Evolutionary conservation across 2,113 vertebrate species (phyloP).

Genomic region (Anoplopoma fimbria): DNA sequence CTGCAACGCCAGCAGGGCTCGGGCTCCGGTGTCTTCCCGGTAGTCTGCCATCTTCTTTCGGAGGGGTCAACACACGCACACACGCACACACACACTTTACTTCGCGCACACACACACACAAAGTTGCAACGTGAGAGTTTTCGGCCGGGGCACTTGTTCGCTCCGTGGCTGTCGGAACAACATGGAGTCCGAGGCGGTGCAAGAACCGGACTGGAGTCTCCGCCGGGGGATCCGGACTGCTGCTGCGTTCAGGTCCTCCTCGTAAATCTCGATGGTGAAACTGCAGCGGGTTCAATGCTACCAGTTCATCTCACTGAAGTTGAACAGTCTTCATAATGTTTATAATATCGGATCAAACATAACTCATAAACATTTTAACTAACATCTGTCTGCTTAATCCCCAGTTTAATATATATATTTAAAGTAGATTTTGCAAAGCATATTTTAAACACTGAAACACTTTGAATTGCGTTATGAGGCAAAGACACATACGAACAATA

Average conservation of each 20-base stretch:
- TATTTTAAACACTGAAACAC: neutral
- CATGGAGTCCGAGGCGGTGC: conserved; percentile 77
- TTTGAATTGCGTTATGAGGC: neutral
- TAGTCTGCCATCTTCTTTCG: conserved; percentile 88
- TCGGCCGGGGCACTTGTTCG: conserved; percentile 74
- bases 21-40: conserved; percentile 92
- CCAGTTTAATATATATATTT: neutral
- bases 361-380: too few species aligned
- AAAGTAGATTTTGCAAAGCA: neutral
- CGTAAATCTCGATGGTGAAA: neutral
- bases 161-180: conserved; percentile 83
- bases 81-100: conserved; percentile 54
- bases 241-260: conserved; percentile 41
- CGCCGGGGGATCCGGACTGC: conserved; percentile 53
- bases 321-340: neutral
- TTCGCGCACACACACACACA: conserved; percentile 70
- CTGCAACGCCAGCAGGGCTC: conserved; percentile 90
- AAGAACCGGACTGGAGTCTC: conserved; percentile 67
- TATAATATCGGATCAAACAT: too few species aligned
- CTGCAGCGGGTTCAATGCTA: neutral
- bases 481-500: neutral
- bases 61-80: conserved; percentile 66
- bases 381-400: too few species aligned
- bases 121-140: conserved; percentile 81
- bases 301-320: too few species aligned